Evolutionary conservation across 2,888 invertebrate species (phyloP), one percentile per base, ranked within the genome.

Genomic region (Hemistola chrysoprasaria): DNA sequence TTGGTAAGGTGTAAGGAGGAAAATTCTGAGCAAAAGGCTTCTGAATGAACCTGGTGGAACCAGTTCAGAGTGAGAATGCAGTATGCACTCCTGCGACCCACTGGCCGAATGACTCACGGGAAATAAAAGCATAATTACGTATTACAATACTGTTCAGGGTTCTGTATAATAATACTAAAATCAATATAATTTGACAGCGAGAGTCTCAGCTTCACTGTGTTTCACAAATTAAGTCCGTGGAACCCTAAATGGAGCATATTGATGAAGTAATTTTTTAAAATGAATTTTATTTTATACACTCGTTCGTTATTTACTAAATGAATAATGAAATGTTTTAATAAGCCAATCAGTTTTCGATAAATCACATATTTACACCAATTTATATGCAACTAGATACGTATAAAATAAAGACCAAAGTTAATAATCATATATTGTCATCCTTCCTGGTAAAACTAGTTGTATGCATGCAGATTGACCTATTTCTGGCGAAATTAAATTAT

Each of bases 51-150:
- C 30, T 9, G 44, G 47, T 53, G 53, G 47, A 71, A 73, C 75
- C 71, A 58, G 76, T 70, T 66, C 53, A 42, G 38, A 53, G 47
- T 53, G 53, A 71, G 68, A 71, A 70, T 73, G 72, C 70, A 62
- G 57, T 51, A 42, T 57, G 58, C 60, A 43, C 56, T 35, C 32
- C 20, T 40, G 52, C 76, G 79, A 73, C 78, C 78, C 66, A 78
- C 62, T 80, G 76, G 59, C 76, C 78, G 65, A 72, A 63, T 80
- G 80, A 80, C 62, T 77, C 79, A 78, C 62, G 56, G 22, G 20
- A 23, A 31, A 29, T 21, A 33, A 34, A 40, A 36, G 20, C 28
- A 42, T 54, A 54, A 48, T 36, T 33, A 36, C 16, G 9, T 16
- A 1, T 28, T 22, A 7, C 4, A n/a, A 6, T 3, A n/a, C n/a